Evolutionary conservation across 2,888 invertebrate genomes (phyloP), one percentile per base, ranked within the genome.

Genomic region (Synanthedon tipuliformis): DNA sequence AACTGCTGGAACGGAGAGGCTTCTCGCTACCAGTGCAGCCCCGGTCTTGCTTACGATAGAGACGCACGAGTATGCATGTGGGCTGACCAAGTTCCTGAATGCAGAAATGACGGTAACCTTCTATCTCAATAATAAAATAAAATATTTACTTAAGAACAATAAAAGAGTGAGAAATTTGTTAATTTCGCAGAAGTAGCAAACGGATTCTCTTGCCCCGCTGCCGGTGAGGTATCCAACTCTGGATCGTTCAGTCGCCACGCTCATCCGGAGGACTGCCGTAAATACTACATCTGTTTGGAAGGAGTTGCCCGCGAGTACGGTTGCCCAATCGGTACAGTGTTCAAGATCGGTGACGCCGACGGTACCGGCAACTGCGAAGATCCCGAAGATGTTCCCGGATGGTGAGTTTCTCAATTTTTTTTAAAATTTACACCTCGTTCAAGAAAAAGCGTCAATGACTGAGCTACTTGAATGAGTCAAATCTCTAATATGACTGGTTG

Each of bases 1-100:
- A 96, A 96, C 85, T 97, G 97, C 84, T 97, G 97, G 96, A 96
- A 95, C 85, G 97, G 97, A 52, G 96, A 97, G 78, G 93, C 96
- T 4, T 95, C 95, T 73, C 92, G 95, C 69, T 97, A 97, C 86
- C 95, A 96, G 81, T 97, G 97, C 89, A 95, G 96, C 64, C 96
- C 97, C 66, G 97, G 97, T 64, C 90, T 97, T 52, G 97, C 96
- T 61, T 97, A 97, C 89, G 95, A 98, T 89, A 91, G 96, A 63
- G 95, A 96, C 83, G 92, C 96, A 52, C 92, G 97, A 64, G 95
- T 96, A 54, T 96, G 96, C 88, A 96, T 97, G 95, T 95, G 98
- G 98, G 95, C 97, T 66, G 95, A 98, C 88, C 94, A 96, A 88
- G 95, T 96, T 56, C 94, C 95, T 52, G 94, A 97, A 84, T 97